Conservation (phyloP, 2,797 vertebrate species). For the Peromyscus attwateri region DNA sequence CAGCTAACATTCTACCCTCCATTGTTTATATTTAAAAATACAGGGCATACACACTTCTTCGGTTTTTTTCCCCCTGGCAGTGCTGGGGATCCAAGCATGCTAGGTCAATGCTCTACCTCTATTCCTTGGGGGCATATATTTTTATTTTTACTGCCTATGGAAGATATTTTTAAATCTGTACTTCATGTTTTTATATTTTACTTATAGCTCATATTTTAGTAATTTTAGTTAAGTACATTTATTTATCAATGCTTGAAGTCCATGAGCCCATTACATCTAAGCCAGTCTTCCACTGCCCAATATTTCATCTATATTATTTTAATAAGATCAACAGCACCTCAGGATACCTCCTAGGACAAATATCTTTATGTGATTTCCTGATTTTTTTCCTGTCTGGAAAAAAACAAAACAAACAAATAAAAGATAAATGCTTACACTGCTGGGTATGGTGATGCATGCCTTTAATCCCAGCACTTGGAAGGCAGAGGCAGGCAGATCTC, state of each 20-base stretch:
- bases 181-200: background rate
- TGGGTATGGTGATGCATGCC: background rate
- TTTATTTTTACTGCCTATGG: background rate
- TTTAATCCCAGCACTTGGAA: background rate
- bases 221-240: background rate
- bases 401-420: background rate
- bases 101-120: background rate
- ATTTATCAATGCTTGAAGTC: background rate
- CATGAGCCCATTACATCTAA: background rate
- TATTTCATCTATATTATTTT: background rate
- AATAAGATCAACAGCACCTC: background rate
- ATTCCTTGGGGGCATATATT: background rate
- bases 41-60: background rate
- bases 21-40: background rate
- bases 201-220: background rate
- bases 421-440: background rate
- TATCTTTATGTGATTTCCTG: background rate
- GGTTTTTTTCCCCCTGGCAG: background rate
- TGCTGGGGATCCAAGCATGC: background rate
- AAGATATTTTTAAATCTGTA: background rate
- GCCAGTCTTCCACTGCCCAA: background rate
- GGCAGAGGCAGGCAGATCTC: background rate
- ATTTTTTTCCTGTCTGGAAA: background rate
- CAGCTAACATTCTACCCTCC: background rate
- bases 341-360: background rate